phyloP scores from a whole-genome alignment of 2,113 vertebrate species.

The Crotalus viridis region DNA sequence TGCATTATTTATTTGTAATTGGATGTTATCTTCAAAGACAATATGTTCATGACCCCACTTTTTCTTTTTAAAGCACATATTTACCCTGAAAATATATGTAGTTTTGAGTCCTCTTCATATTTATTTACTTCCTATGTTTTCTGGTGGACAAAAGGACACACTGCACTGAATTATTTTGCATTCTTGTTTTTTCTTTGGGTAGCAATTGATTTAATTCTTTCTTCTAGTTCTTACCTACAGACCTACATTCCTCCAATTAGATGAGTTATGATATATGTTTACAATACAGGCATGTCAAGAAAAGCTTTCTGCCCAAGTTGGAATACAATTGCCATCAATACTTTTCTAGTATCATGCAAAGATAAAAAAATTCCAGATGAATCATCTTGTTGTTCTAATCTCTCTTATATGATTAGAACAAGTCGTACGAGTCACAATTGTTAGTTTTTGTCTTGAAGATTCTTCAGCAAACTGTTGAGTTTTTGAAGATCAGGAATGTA shows the following conservation, averaged over 20 bases:
- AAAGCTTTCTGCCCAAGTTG: background rate
- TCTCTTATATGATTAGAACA: background rate
- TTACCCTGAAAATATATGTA: background rate
- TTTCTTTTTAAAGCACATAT: background rate
- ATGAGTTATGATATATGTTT: background rate
- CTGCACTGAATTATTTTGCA: background rate
- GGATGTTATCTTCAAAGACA: background rate
- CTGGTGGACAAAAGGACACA: background rate
- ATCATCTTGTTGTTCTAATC: background rate
- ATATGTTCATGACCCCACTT: background rate
- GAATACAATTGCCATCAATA: background rate
- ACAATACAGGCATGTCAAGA: background rate
- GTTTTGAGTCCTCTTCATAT: background rate
- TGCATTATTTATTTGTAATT: background rate
- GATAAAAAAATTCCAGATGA: background rate
- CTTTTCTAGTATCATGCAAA: background rate
- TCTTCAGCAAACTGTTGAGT: constrained; percentile 10
- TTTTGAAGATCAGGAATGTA: constrained; percentile 4
- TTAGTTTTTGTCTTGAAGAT: background rate
- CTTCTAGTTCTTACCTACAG: background rate
- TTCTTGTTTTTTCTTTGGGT: background rate
- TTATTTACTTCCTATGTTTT: background rate
- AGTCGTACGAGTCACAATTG: background rate
- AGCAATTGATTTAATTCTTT: background rate
- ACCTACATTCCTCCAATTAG: background rate